Evolutionary conservation across 2,113 vertebrate species (phyloP), one percentile per base, ranked within the genome.

Genomic region (Sphyrna mokarran): DNA sequence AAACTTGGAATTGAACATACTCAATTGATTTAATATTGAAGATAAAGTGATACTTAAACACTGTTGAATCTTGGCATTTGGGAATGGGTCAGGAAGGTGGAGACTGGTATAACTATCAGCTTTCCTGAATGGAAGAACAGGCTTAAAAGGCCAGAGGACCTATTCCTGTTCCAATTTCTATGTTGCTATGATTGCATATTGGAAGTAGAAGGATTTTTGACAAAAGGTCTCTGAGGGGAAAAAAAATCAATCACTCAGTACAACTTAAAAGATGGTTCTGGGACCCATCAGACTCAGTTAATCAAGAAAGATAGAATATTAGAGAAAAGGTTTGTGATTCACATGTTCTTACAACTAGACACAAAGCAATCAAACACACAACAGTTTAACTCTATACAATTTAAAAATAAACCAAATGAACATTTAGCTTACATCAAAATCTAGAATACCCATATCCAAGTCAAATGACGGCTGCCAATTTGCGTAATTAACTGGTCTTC

Each of bases 391-490:
- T 23, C 93, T 37, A 48, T 40, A 95, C 3, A 72, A 95, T 95
- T 48, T 95, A 48, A 48, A 33, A 54, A 58, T 14, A 3, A 54
- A 61, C 87, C 16, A 61, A 13, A 29, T 58, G 70, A 43, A 48
- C 13, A 72, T 95, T 95, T 48, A 29, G 98, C 99, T 98, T 97
- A 98, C 99, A 29, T 97, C 97, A 96, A 97, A 0, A 37, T 96
- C 96, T 96, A 99, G 96, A 10, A 96, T 96, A 95, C 97, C 97
- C 94, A 97, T 96, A 96, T 98, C 97, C 96, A 98, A 98, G 54
- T 98, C 97, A 58, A 99, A 96, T 85, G 99, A 96, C 0, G 99
- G 98, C 96, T 99, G 98, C 95, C 99, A 99, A 96, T 99, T 99
- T 76, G 96, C 94, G 70, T 98, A 99, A n/a, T 96, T 85, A 7